phyloP scores from a whole-genome alignment of 2,797 vertebrate genomes.

The Alcedo atthis region DNA sequence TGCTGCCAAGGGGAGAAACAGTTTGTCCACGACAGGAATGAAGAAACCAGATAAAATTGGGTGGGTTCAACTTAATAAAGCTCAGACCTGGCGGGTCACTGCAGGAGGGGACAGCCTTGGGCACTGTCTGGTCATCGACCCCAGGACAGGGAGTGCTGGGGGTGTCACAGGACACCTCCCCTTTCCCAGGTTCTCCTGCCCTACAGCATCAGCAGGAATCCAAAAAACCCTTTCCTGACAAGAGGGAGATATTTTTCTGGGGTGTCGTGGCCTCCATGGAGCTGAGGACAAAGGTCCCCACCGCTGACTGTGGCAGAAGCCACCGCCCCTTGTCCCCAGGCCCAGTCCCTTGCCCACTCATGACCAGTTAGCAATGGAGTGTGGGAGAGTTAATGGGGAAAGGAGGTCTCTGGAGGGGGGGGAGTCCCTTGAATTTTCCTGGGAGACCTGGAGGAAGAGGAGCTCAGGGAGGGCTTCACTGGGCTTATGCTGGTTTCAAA shows the following conservation, averaged over 20 bases:
- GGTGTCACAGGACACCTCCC: too few species aligned
- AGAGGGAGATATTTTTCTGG: neutral
- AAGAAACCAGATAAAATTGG: neutral
- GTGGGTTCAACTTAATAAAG: neutral
- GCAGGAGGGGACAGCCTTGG: neutral
- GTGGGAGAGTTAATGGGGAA: too few species aligned
- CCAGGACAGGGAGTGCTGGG: too few species aligned
- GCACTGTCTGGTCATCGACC: fast-evolving
- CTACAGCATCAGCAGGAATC: neutral
- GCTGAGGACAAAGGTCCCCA: neutral
- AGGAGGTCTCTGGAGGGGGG: too few species aligned
- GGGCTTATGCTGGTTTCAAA: neutral
- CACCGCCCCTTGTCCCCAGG: neutral
- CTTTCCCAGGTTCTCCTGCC: fast-evolving
- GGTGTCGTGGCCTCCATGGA: fast-evolving
- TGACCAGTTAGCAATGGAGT: neutral
- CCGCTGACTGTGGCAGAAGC: fast-evolving
- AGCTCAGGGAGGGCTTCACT: too few species aligned
- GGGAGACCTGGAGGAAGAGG: too few species aligned
- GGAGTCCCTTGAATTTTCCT: neutral
- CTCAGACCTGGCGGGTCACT: neutral
- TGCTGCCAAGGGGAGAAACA: fast-evolving
- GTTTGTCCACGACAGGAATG: neutral
- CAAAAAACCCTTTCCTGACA: fast-evolving
- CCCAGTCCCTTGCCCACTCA: neutral